A percentile compares a stretch with the other conserved stretches of the same genome.
phyloP scores from a whole-genome alignment of 2,888 invertebrate species.

The Stratiomys singularior region DNA sequence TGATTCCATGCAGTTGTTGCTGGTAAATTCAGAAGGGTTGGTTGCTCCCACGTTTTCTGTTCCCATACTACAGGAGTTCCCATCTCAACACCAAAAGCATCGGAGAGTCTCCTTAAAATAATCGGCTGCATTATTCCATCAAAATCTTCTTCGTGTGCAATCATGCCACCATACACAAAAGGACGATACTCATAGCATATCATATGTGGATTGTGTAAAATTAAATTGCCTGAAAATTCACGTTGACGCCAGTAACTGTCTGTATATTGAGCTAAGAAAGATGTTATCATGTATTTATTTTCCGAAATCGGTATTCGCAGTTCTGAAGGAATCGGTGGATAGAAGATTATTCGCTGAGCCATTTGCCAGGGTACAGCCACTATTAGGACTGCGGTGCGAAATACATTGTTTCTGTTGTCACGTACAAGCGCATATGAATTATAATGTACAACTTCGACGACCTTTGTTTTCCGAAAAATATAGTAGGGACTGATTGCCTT shows the following conservation, averaged over 20 bases:
- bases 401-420: slow-evolving; percentile 54
- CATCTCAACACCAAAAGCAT: slow-evolving; percentile 60
- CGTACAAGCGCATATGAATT: slow-evolving; percentile 58
- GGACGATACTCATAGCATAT: slow-evolving; percentile 57
- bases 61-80: slow-evolving; percentile 54
- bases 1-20: slow-evolving; percentile 60
- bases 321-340: slow-evolving; percentile 58
- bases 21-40: slow-evolving; percentile 55
- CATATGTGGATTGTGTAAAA: slow-evolving; percentile 56
- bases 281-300: slow-evolving; percentile 55
- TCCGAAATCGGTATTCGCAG: slow-evolving; percentile 48
- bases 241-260: slow-evolving; percentile 58
- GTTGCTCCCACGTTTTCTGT: slow-evolving; percentile 56
- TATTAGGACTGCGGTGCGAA: slow-evolving; percentile 57
- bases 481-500: slow-evolving; percentile 53
- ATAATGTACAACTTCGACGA: slow-evolving; percentile 56
- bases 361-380: slow-evolving; percentile 61
- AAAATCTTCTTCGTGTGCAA: slow-evolving; percentile 56
- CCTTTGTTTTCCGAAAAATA: slow-evolving; percentile 55
- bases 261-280: slow-evolving; percentile 57
- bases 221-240: slow-evolving; percentile 59
- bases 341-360: slow-evolving; percentile 56
- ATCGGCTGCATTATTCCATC: slow-evolving; percentile 53
- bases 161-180: slow-evolving; percentile 56
- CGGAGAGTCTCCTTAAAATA: slow-evolving; percentile 56